Evolutionary conservation across 2,113 vertebrate genomes (phyloP).

Genomic region (Sceloporus tristichus): DNA sequence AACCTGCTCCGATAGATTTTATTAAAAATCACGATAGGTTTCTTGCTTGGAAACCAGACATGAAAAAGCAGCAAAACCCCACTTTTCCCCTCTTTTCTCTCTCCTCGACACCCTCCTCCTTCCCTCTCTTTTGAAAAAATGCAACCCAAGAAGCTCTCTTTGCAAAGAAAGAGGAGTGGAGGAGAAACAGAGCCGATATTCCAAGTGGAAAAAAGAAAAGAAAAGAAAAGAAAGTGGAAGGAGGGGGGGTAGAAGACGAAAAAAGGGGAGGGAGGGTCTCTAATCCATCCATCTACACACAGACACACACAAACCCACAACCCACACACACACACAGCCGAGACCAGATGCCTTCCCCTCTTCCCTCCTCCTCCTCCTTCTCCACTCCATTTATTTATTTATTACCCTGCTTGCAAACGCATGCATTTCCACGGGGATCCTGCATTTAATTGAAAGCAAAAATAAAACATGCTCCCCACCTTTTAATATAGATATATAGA

Average conservation of each 20-base stretch:
- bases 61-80: neutral
- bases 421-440: neutral
- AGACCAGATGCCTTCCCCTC: neutral
- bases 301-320: neutral
- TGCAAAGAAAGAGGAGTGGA: neutral
- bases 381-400: too few relatives aligned
- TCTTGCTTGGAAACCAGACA: neutral
- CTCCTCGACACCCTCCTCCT: neutral
- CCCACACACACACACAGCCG: neutral
- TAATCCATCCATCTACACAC: neutral
- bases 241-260: neutral
- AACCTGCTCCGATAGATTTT: too few relatives aligned
- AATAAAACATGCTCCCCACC: neutral
- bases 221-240: too few relatives aligned
- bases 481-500: neutral
- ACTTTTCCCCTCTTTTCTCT: neutral
- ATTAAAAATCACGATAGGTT: constrained; percentile 8
- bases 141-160: neutral
- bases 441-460: neutral
- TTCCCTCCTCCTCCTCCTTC: neutral
- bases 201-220: neutral
- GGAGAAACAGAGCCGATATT: neutral
- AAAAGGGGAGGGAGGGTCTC: neutral
- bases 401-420: neutral
- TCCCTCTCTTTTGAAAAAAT: neutral